Base-by-base conservation (phyloP, 2,888 invertebrate species). In the Drosophila trichaetosa region DNA sequence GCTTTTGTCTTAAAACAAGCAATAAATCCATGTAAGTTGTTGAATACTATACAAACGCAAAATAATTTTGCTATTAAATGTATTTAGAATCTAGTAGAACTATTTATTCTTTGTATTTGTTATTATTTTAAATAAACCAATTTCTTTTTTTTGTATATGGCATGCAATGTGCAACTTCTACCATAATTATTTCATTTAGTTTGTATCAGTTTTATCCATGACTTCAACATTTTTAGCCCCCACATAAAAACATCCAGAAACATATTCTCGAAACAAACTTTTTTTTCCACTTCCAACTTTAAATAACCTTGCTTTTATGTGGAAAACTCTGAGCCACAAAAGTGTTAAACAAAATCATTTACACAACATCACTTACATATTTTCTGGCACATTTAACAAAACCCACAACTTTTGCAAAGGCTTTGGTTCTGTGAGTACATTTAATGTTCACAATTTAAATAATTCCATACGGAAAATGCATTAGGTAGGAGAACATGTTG, bases 331-430 rank as follows among this genome's bases (percentile, higher is more conserved):
- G 18, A 11, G 18, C 13, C n/a, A n/a, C 13, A 40, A 29, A 29
- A 29, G 16, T 57, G 57, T 31, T 57, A 16, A 40, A 57, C 31
- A 42, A 24, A 42, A 57, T 57, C 6, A 42, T 57, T 57, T 57
- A 31, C 38, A 40, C 21, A 56, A 42, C 29, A 42, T 13, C 31
- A 51, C 16, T 68, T 54, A 36, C 40, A 29, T 27, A 59, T 59
- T 62, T 63, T 69, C 40, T 40, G 46, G 24, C 51, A 59, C 31
- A 69, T 69, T 69, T 33, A 59, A 27, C 31, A 27, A 27, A 56
- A 13, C 38, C 18, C 18, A 5, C 42, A 73, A 58, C 53, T 71
- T 58, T 24, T 6, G 13, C 46, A n/a, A n/a, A 18, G 13, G 46
- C 31, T 27, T 4, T 46, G 24, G 21, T 31, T 29, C 16, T 16